These are phyloP conservation scores for Andrena haemorrhoa DNA, from an alignment of 2,888 invertebrate genomes.

Conservation along the genomic window DNA sequence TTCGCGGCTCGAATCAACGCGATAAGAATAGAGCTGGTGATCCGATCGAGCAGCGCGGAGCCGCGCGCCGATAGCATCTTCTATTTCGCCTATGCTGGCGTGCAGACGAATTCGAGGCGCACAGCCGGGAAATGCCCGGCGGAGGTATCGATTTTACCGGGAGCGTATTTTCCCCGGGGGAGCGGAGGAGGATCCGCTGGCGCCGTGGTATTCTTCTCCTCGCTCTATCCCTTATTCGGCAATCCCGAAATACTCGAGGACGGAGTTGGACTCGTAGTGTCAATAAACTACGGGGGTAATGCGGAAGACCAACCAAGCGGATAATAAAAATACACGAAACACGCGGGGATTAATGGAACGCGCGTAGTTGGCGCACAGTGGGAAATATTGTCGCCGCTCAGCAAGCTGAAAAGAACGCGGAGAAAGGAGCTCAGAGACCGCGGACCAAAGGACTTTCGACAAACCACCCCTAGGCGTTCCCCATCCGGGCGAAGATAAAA, in stretches of 20 bases:
- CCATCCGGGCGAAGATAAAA: constrained; percentile 47
- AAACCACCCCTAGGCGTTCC: constrained; percentile 31
- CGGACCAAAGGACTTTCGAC: constrained; percentile 51
- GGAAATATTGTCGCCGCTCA: constrained; percentile 20
- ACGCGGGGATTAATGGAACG: neutral
- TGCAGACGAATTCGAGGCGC: constrained; percentile 40
- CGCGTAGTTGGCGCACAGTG: neutral
- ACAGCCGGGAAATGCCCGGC: constrained; percentile 42
- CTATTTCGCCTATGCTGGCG: constrained; percentile 18
- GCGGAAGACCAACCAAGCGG: neutral
- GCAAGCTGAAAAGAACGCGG: constrained; percentile 15
- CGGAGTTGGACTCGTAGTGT: too few relatives aligned
- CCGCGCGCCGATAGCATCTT: constrained; percentile 42
- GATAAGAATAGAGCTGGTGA: constrained; percentile 32
- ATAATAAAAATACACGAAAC: neutral
- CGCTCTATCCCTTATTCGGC: constrained; percentile 2
- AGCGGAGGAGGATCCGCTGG: neutral
- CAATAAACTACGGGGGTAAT: too few relatives aligned
- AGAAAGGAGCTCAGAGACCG: constrained; percentile 5
- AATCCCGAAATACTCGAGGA: too few relatives aligned
- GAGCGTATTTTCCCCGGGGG: constrained; percentile 19
- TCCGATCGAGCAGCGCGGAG: constrained; percentile 7
- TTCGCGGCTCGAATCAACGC: constrained; percentile 8
- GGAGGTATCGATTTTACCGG: constrained; percentile 61
- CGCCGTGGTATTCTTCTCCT: neutral